Percentiles rank a stretch among this genome's conserved stretches.
phyloP scores from a whole-genome alignment of 2,113 vertebrate species.

The Prietella phreatophila region DNA sequence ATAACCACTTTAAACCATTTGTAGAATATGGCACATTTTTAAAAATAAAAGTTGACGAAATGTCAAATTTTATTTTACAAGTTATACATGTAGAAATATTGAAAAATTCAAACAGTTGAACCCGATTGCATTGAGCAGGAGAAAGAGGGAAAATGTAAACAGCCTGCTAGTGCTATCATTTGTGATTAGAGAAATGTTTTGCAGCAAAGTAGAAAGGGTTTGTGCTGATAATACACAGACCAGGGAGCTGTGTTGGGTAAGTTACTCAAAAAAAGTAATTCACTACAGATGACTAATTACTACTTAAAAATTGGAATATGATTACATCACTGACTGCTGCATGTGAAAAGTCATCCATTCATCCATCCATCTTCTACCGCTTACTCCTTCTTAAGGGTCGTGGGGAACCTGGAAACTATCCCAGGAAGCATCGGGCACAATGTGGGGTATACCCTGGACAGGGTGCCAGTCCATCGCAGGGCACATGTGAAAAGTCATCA shows the following conservation, averaged over 20 bases:
- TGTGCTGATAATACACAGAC: neutral
- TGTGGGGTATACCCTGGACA: no score
- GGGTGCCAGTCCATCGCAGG: no score
- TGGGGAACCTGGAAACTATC: no score
- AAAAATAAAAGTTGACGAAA: neutral
- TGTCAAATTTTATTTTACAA: neutral
- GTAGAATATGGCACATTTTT: neutral
- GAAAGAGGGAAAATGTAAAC: neutral
- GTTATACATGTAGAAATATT: neutral
- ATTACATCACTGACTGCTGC: no score
- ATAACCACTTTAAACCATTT: neutral
- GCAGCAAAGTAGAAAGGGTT: neutral
- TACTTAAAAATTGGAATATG: no score
- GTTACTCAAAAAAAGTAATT: no score
- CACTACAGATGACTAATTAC: no score
- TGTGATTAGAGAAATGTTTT: neutral
- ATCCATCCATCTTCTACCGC: no score
- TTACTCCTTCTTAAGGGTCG: no score
- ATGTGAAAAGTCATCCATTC: no score
- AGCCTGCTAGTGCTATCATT: neutral
- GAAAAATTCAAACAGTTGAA: neutral
- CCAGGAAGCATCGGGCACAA: no score
- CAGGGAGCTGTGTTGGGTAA: neutral
- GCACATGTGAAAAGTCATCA: no score
- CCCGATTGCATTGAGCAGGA: neutral